Evolutionary conservation across 2,113 vertebrate genomes (phyloP).

Genomic region (Tragelaphus buxtoni): DNA sequence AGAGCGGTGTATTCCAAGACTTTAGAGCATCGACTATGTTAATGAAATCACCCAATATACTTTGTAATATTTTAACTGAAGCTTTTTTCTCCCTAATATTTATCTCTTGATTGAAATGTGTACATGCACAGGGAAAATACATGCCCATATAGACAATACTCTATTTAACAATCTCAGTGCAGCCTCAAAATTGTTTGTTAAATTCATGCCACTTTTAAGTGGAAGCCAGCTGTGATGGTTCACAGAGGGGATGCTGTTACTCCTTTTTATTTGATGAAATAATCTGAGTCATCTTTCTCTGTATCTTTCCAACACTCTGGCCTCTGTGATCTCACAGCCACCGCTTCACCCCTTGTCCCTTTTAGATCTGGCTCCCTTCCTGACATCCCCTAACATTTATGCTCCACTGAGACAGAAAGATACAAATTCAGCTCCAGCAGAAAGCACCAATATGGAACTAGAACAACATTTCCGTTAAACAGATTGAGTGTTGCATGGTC

Average conservation of each 20-base stretch:
- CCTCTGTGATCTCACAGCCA: not conserved
- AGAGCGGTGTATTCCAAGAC: not conserved
- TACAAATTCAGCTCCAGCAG: constrained; percentile 23
- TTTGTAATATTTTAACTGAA: not conserved
- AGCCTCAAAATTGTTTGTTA: not conserved
- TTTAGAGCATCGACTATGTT: not conserved
- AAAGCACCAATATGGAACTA: constrained; percentile 35
- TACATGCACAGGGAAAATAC: not conserved
- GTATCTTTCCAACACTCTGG: not conserved
- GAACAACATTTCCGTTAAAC: constrained; percentile 35
- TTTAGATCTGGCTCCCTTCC: constrained; percentile 16
- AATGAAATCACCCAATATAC: not conserved
- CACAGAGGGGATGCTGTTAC: not conserved
- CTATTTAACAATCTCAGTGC: not conserved
- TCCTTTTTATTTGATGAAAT: constrained; percentile 23
- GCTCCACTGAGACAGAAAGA: constrained; percentile 38
- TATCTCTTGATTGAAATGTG: not conserved
- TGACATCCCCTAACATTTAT: not conserved
- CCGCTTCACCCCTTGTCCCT: constrained; percentile 21
- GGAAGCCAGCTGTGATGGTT: not conserved
- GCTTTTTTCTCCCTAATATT: not conserved
- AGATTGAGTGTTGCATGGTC: constrained; percentile 18
- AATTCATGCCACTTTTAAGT: not conserved
- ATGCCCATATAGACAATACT: not conserved
- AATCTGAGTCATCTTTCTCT: constrained; percentile 5